Conservation (phyloP, 1,140 invertebrate genomes). For the Pinna nobilis region DNA sequence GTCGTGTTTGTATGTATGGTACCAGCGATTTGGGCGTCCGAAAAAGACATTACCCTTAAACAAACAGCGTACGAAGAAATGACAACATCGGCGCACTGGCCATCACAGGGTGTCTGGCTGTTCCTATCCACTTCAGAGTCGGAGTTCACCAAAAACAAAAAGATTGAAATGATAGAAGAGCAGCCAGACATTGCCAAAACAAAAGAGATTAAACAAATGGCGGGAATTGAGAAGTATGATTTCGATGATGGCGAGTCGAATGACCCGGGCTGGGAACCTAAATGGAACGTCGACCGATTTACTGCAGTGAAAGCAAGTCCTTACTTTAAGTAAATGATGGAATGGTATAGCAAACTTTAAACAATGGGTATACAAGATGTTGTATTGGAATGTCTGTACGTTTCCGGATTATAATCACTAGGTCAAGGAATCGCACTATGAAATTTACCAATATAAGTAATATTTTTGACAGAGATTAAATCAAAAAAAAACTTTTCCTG, state of each 20-base stretch:
- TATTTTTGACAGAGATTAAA: neutral
- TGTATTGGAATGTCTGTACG: no score
- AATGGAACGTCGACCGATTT: slow-evolving; percentile 27
- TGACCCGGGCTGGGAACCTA: slow-evolving; percentile 37
- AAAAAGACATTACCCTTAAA: slow-evolving; percentile 43
- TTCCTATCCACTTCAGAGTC: slow-evolving; percentile 25
- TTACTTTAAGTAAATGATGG: neutral
- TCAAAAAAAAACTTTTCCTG: no score
- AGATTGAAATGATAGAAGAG: slow-evolving; percentile 30
- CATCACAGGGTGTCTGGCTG: slow-evolving; percentile 46
- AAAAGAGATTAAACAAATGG: slow-evolving; percentile 24
- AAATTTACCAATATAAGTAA: neutral
- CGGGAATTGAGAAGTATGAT: slow-evolving; percentile 37
- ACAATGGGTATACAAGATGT: neutral
- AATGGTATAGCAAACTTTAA: neutral
- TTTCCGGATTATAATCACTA: no score
- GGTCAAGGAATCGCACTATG: no score
- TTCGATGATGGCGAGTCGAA: slow-evolving; percentile 44
- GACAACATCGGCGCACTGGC: slow-evolving; percentile 56
- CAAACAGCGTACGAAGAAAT: slow-evolving; percentile 48
- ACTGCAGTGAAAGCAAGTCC: neutral
- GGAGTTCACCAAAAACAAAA: slow-evolving; percentile 3
- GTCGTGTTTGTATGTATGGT: slow-evolving; percentile 56
- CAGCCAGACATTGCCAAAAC: slow-evolving; percentile 47
- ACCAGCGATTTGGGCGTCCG: slow-evolving; percentile 50